Base-by-base conservation (phyloP, 2,888 invertebrate species). In the Nasonia oneida region DNA sequence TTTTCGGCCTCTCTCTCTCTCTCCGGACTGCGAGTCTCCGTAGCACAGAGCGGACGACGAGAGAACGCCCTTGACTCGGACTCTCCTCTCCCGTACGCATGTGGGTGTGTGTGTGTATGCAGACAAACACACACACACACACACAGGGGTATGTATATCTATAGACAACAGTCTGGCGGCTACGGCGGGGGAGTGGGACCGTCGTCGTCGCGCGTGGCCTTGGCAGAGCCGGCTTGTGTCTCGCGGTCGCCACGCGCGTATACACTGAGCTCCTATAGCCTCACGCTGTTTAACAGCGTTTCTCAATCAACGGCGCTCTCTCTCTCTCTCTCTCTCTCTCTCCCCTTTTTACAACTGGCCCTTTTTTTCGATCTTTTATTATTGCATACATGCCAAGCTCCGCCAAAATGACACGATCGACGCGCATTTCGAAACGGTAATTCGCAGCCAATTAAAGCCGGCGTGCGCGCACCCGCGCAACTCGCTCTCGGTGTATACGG, bases 41-140 rank as follows among this genome's bases (percentile, higher is more conserved):
- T 29, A 23, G 10, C 47, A 42, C 23, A 64, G 23, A 61, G 67
- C 23, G 70, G 57, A 71, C 23, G 81, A 84, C 23, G 81, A 84
- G 89, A 89, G 90, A 89, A 92, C 92, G 92, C 92, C 92, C 92
- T 92, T 92, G 92, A 92, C 92, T 92, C 90, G 91, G 90, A 90
- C 90, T 91, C 89, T 76, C 78, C 80, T 80, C 79, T 75, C 84
- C 23, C 61, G 23, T 23, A 23, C 23, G 0, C 23, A 23, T 23
- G 23, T 23, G 23, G 23, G 23, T 23, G 23, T 8, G 10, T n/a
- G 14, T 15, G 33, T 67, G 33, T 12, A 47, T 47, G 10, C 47
- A 47, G 2, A 12, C 12, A 47, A 2, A 29, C 29, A 29, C 1
- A 29, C 29, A 29, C 1, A 29, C 29, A 29, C 29, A 29, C 29